These are phyloP conservation scores for Syndactyla subalaris DNA, from an alignment of 2,797 vertebrate species.

Conservation along the genomic window DNA sequence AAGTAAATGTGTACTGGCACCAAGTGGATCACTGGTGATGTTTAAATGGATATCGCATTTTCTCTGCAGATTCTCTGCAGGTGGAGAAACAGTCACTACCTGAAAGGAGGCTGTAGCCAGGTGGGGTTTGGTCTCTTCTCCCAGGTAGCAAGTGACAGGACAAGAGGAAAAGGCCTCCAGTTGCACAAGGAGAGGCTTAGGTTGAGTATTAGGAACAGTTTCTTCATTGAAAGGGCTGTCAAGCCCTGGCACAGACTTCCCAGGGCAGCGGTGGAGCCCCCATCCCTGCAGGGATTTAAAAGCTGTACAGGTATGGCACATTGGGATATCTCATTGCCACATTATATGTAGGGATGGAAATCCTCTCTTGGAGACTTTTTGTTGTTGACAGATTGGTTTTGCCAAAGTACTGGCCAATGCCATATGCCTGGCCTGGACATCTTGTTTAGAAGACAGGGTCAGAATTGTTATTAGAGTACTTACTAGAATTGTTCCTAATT, in stretches of 20 bases:
- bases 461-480: neutral
- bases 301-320: rapidly evolving
- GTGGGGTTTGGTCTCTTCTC: neutral
- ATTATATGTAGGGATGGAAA: neutral
- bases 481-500: neutral
- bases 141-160: neutral
- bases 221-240: neutral
- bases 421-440: neutral
- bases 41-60: neutral
- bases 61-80: neutral
- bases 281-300: neutral
- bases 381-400: neutral
- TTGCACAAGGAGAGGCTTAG: neutral
- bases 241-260: neutral
- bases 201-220: neutral
- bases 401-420: too few species aligned
- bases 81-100: neutral
- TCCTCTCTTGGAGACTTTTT: neutral
- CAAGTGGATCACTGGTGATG: neutral
- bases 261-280: neutral
- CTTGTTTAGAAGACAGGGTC: neutral
- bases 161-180: neutral
- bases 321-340: neutral
- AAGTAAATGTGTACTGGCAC: too few species aligned
- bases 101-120: neutral